Base-by-base conservation (phyloP, 2,797 vertebrate genomes). In the Liasis olivaceus region DNA sequence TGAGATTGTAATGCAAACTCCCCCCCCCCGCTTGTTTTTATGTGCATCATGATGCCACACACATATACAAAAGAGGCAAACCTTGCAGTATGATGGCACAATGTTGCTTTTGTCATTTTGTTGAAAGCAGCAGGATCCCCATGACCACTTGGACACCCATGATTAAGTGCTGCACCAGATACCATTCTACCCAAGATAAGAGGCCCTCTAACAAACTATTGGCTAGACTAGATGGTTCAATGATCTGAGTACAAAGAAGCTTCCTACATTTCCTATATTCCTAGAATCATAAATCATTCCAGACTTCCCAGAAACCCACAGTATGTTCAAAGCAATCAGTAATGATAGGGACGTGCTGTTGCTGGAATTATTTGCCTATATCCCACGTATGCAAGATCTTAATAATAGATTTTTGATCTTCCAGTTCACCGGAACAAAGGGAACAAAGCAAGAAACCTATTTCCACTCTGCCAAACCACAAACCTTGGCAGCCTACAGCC, bases 381-480 rank as follows among this genome's bases (percentile, higher is more conserved):
- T 94, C 72, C 91, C 87, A 92, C 93, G 93, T 94, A n/a, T 95
- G 94, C 95, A 0, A 88, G 92, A 96, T 69, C 93, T 86, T 89
- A 91, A 90, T 91, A 92, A 86, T 89, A 56, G 0, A 88, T 92
- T 92, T 92, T 95, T 95, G 93, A 94, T 94, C 92, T 77, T 88
- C 88, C 87, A 95, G 94, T 91, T 86, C 96, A 17, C 91, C 95
- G 36, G 95, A 95, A 90, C 93, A 14, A 96, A 66, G 93, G 93
- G 94, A 96, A 96, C 94, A 95, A 60, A 87, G 81, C 28, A 84
- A 92, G 59, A 81, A 63, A 85, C 42, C 60, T 31, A 9, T 86
- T 96, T 94, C 94, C 91, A 85, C 85, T 95, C 92, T 94, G 97
- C 96, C 95, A 97, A 97, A 95, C 96, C 96, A 90, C 96, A 95